Evolutionary conservation across 2,888 invertebrate genomes (phyloP), one percentile per base, ranked within the genome.

Genomic region (Yponomeuta sedellus): DNA sequence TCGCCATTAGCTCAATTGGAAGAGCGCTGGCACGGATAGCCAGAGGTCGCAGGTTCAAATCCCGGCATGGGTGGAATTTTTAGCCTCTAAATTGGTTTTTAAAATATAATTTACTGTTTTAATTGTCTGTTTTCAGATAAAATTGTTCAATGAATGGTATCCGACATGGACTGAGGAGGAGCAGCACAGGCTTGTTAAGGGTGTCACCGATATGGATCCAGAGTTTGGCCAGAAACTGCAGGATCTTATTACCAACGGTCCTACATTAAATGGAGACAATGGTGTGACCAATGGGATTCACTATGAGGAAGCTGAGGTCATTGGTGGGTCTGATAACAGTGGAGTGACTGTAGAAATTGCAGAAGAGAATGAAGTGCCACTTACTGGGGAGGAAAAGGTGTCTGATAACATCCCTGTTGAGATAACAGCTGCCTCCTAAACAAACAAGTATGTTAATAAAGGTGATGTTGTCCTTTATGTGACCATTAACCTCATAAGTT

Each of bases 111-210:
- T 34, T 34, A 34, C 10, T 34, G 10, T 34, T 34, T 34, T 34
- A 34, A 34, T 34, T 58, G 8, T 22, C 20, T 4, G 28, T 28
- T 82, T 85, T 69, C 80, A 95, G 95, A 93, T 95, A 64, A 97
- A 97, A 85, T 83, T 97, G 61, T 97, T 97, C 76, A 94, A 94
- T 74, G 96, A 97, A 83, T 97, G 97, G 97, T 95, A 94, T 74
- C 93, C 94, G 19, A 94, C 94, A 73, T 97, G 97, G 97, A 92
- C 93, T 8, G 91, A 93, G 61, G 94, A 94, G 69, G 94, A 96
- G 70, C 94, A 94, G 76, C 94, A 94, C 56, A 92, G 93, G 71
- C 90, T 97, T 44, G 85, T 96, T 56, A 92, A 93, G 67, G 93
- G 94, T 69, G 93, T 96, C 34, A 92, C 94, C 34, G 95, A 95